phyloP scores from a whole-genome alignment of 64 coral and sea anemone genomes.

The Acropora tenuis region DNA sequence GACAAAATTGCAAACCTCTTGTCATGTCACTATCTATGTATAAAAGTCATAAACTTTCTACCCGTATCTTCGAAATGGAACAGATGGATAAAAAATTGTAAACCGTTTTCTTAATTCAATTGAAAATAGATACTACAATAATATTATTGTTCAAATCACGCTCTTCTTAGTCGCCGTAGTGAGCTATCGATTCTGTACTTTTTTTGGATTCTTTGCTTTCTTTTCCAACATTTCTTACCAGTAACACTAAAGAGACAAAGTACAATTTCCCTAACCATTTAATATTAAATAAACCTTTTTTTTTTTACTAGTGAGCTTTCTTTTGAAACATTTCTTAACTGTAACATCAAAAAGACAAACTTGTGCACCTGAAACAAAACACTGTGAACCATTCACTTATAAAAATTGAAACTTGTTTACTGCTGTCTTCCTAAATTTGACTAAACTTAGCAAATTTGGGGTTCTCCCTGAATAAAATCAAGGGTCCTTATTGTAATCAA shows the following conservation, averaged over 20 bases:
- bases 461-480: neutral
- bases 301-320: too few relatives aligned
- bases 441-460: conserved; percentile 24
- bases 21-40: too few relatives aligned
- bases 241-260: conserved; percentile 27
- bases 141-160: conserved; percentile 5
- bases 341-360: too few relatives aligned
- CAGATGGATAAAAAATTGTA: too few relatives aligned
- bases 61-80: too few relatives aligned
- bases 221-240: conserved; percentile 20
- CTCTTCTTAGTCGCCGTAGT: conserved; percentile 14
- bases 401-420: too few relatives aligned
- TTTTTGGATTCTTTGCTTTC: conserved; percentile 9
- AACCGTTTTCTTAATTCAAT: conserved; percentile 23
- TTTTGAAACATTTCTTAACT: too few relatives aligned
- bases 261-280: conserved; percentile 29
- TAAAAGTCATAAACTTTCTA: too few relatives aligned
- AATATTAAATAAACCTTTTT: neutral
- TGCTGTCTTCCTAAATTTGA: conserved; percentile 17
- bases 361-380: too few relatives aligned
- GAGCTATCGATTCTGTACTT: neutral
- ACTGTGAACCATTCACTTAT: too few relatives aligned
- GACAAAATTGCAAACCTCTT: too few relatives aligned
- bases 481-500: too few relatives aligned
- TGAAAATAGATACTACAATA: conserved; percentile 32